phyloP scores from a whole-genome alignment of 2,113 vertebrate genomes.

The Barnardius zonarius region DNA sequence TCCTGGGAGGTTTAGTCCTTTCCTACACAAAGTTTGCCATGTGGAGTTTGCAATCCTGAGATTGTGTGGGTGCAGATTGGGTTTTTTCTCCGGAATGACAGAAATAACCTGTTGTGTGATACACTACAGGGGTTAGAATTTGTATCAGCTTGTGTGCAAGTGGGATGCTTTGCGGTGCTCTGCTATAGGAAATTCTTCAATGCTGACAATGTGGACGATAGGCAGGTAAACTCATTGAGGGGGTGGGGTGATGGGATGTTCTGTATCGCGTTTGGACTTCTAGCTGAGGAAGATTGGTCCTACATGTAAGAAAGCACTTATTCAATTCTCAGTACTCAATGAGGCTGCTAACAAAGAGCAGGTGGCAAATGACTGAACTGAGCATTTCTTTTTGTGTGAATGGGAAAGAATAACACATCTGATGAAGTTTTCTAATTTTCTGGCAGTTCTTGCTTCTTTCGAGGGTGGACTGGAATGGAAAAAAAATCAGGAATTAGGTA shows the following conservation, averaged over 20 bases:
- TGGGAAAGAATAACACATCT: not conserved
- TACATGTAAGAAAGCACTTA: not conserved
- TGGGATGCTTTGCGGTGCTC: not conserved
- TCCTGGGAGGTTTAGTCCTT: not conserved
- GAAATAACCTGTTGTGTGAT: conserved; percentile 38
- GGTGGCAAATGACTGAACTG: not conserved
- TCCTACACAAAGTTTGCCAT: not conserved
- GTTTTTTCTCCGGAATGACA: conserved; percentile 33
- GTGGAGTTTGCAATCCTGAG: not conserved
- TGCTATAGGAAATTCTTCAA: not conserved
- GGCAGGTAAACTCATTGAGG: not conserved
- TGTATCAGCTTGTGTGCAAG: conserved; percentile 30
- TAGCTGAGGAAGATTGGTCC: not conserved
- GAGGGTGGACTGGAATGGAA: not conserved
- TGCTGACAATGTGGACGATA: not conserved
- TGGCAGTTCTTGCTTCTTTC: not conserved
- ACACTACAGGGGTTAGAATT: not conserved
- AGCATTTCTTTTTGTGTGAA: not conserved
- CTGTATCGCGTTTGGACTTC: not conserved
- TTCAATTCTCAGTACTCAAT: not conserved
- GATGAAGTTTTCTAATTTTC: not conserved
- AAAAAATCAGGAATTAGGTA: not conserved
- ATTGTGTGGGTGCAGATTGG: conserved; percentile 10
- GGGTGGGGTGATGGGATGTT: not conserved
- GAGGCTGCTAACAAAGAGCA: not conserved